These are phyloP conservation scores for Druon quercuslanigerum DNA, from an alignment of 1,140 invertebrate genomes.

Conservation along the genomic window DNA sequence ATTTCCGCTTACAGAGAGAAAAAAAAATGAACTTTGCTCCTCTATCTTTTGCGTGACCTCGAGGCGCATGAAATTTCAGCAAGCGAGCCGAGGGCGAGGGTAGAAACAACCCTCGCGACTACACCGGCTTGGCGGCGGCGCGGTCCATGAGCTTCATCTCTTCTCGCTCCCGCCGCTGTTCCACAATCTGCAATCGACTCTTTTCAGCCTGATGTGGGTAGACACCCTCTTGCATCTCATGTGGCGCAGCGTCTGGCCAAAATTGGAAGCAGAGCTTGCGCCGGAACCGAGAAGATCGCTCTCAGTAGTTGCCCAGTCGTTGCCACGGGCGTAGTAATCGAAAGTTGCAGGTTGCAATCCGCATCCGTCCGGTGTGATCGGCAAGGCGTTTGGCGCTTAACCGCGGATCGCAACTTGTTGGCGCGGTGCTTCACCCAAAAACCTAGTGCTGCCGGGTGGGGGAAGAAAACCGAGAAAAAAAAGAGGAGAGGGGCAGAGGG, in stretches of 20 bases:
- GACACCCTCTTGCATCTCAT: slow-evolving; percentile 32
- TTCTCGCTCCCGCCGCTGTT: too few species aligned
- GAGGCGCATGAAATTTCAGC: too few species aligned
- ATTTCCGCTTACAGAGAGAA: too few species aligned
- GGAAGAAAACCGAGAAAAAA: background rate
- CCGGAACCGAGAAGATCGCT: slow-evolving; percentile 62
- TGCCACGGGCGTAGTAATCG: slow-evolving; percentile 70
- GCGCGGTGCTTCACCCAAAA: background rate
- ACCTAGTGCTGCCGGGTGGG: background rate
- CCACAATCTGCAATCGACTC: too few species aligned
- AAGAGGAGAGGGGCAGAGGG: background rate
- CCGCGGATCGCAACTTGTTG: slow-evolving; percentile 40
- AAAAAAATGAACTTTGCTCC: too few species aligned
- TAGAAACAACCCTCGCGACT: too few species aligned
- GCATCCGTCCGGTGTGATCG: too few species aligned
- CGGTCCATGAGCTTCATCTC: too few species aligned
- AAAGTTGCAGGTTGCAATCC: slow-evolving; percentile 5
- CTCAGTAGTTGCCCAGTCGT: slow-evolving; percentile 70
- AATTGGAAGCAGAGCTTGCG: slow-evolving; percentile 58
- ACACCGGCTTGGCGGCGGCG: too few species aligned
- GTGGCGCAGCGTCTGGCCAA: slow-evolving; percentile 40
- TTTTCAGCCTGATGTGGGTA: slow-evolving; percentile 2
- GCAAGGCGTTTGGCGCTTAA: slow-evolving; percentile 41
- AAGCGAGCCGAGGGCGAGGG: background rate
- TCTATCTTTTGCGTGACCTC: too few species aligned